phyloP scores from a whole-genome alignment of 1,140 invertebrate species.

The Aphaenogaster ashmeadi region DNA sequence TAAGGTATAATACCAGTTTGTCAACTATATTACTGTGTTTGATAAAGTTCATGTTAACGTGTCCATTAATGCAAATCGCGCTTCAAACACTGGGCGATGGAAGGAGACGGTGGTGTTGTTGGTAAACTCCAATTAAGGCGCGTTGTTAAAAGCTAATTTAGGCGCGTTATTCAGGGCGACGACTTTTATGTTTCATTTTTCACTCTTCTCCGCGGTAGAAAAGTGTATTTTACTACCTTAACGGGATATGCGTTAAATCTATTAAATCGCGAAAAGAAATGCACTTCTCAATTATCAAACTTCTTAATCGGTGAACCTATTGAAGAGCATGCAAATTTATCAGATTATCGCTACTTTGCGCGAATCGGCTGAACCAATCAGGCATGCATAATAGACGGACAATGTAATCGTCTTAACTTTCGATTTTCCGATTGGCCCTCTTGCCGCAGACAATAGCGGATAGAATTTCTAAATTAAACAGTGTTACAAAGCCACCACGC shows the following conservation, averaged over 20 bases:
- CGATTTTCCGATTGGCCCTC: constrained; percentile 71
- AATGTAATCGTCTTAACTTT: constrained; percentile 75
- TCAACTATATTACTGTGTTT: constrained; percentile 71
- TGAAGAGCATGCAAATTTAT: constrained; percentile 64
- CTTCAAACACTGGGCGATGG: constrained; percentile 28
- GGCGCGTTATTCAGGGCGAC: background rate
- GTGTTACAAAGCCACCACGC: background rate
- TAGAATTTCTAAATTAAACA: constrained; percentile 42
- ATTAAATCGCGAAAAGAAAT: constrained; percentile 11
- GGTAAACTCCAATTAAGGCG: constrained; percentile 35
- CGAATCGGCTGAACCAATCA: constrained; percentile 64
- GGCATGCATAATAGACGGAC: constrained; percentile 59
- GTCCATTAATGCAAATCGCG: constrained; percentile 64
- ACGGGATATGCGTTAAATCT: background rate
- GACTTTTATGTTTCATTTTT: background rate
- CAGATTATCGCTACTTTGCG: constrained; percentile 57
- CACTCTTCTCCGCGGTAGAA: background rate
- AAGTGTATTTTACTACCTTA: background rate
- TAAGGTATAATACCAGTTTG: constrained; percentile 74
- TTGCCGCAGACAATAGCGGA: constrained; percentile 50
- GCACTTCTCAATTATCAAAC: constrained; percentile 54
- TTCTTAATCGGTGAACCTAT: constrained; percentile 61
- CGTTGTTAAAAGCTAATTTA: constrained; percentile 50
- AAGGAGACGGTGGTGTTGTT: constrained; percentile 15
- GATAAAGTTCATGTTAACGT: constrained; percentile 75